Percentiles rank a stretch among this genome's conserved stretches.
Conservation (phyloP, 2,888 invertebrate genomes). For the Drosophila longiperda region DNA sequence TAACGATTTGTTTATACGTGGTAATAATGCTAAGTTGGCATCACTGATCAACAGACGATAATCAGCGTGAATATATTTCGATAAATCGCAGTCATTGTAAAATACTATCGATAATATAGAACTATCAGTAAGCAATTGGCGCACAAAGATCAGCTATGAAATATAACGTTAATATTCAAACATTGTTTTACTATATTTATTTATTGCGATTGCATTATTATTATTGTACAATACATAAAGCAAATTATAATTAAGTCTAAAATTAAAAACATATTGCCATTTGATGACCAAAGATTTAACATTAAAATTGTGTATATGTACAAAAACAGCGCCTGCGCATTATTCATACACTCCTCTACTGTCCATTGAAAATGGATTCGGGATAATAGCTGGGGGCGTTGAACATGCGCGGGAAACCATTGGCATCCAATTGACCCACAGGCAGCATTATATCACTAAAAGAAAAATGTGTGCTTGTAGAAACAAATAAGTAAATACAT, state of each 20-base stretch:
- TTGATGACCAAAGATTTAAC: conserved; percentile 64
- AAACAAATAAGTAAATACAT: conserved; percentile 18
- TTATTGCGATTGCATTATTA: conserved; percentile 54
- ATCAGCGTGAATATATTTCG: neutral
- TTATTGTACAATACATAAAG: conserved; percentile 63
- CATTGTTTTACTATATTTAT: conserved; percentile 29
- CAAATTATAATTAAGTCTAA: conserved; percentile 41
- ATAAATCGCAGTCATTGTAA: neutral
- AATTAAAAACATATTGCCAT: conserved; percentile 63
- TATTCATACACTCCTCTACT: conserved; percentile 73
- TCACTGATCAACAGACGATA: conserved; percentile 1
- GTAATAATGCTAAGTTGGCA: neutral
- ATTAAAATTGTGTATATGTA: conserved; percentile 61
- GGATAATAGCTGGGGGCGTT: conserved; percentile 85
- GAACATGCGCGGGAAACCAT: conserved; percentile 84
- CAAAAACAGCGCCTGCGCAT: conserved; percentile 58
- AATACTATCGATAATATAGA: neutral
- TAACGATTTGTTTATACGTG: neutral
- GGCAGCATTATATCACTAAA: conserved; percentile 84
- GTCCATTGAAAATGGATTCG: conserved; percentile 84
- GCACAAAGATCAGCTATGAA: neutral
- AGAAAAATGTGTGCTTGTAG: conserved; percentile 21
- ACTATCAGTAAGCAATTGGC: neutral
- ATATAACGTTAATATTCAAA: conserved; percentile 15
- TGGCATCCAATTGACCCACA: conserved; percentile 84